phyloP scores from a whole-genome alignment of 2,888 invertebrate genomes.

The Acanthosoma haemorrhoidale region DNA sequence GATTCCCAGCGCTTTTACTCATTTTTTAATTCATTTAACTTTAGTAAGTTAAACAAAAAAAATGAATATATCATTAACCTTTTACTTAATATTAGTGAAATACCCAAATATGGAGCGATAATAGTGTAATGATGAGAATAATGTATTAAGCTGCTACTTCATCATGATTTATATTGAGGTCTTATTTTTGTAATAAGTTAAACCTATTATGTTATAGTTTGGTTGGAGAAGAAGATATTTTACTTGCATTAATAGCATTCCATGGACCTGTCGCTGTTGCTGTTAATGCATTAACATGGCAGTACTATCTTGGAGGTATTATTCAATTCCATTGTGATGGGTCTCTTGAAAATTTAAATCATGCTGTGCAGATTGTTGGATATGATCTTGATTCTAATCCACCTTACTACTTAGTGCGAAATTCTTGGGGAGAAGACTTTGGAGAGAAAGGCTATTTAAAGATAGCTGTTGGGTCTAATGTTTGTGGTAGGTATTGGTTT shows the following conservation, averaged over 20 bases:
- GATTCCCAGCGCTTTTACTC: no score
- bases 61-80: no score
- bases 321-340: conserved; percentile 75
- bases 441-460: conserved; percentile 72
- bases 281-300: conserved; percentile 79
- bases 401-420: conserved; percentile 76
- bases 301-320: conserved; percentile 77
- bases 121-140: no score
- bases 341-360: conserved; percentile 58
- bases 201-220: conserved; percentile 57
- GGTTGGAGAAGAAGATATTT: conserved; percentile 58
- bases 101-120: no score
- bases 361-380: conserved; percentile 77
- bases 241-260: conserved; percentile 56
- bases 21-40: no score
- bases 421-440: conserved; percentile 77
- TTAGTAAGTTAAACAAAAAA: no score
- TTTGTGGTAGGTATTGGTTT: conserved; percentile 58
- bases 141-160: no score
- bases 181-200: no score
- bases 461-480: conserved; percentile 66
- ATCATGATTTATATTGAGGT: no score
- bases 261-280: conserved; percentile 76
- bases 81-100: no score
- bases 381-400: conserved; percentile 66